phyloP scores from a whole-genome alignment of 1,140 invertebrate genomes.

The Lethrus apterus region DNA sequence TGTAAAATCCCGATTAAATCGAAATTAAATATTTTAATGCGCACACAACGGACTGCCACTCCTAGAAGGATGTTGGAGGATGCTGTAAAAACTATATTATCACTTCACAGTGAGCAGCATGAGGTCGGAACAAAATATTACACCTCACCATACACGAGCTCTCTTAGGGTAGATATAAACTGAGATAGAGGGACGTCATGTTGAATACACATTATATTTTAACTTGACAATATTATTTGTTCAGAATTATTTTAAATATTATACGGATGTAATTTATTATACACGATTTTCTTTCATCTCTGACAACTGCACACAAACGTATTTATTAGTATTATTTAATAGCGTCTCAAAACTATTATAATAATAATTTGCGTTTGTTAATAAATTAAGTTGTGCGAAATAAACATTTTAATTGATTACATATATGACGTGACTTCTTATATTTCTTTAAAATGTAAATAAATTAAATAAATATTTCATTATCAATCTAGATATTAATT shows the following conservation, averaged over 20 bases:
- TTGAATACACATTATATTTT: constrained; percentile 22
- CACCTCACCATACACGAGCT: constrained; percentile 18
- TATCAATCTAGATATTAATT: too few species aligned
- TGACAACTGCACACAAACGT: not conserved
- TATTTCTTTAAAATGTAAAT: too few species aligned
- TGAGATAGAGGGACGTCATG: constrained; percentile 15
- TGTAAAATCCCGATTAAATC: constrained; percentile 35
- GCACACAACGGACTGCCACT: constrained; percentile 21
- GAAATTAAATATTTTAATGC: constrained; percentile 36
- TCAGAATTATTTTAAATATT: constrained; percentile 19
- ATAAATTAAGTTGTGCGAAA: too few species aligned
- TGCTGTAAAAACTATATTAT: constrained; percentile 35
- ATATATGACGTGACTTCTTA: too few species aligned
- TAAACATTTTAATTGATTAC: too few species aligned
- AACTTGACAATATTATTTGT: constrained; percentile 27
- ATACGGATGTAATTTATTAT: too few species aligned
- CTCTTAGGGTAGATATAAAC: constrained; percentile 10
- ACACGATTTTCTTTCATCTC: not conserved
- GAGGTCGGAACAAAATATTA: constrained; percentile 26
- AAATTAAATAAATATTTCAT: too few species aligned
- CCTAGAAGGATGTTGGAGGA: constrained; percentile 22
- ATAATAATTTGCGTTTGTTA: too few species aligned
- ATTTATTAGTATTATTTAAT: too few species aligned
- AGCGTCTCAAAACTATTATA: too few species aligned
- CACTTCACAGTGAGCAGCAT: constrained; percentile 25